Evolutionary conservation across 2,797 vertebrate genomes (phyloP), one percentile per base, ranked within the genome.

Genomic region (Eulemur coronatus): DNA sequence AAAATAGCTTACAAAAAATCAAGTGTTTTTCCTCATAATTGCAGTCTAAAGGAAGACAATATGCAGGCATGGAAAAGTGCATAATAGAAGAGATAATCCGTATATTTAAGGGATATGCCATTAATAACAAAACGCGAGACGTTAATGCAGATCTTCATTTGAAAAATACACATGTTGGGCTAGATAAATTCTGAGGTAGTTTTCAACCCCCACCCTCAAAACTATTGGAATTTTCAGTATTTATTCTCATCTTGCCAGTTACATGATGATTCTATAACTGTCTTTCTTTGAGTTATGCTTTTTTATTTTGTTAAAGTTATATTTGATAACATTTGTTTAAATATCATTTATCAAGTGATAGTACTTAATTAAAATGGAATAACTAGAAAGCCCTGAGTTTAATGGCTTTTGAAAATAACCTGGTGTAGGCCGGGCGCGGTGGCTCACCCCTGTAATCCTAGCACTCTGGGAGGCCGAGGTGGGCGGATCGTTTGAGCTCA

Each of bases 91-190:
- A 87, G 75, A 52, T 75, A 52, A 80, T 84, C 38, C 69, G 15
- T 88, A 30, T 46, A 67, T 90, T 73, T 89, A 78, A 93, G 30
- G 26, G 30, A 4, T 17, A 61, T 43, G 33, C 46, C 24, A 41
- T 93, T 57, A 94, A 35, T 89, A 94, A 95, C 48, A 89, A 95
- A 89, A 80, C 28, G 20, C 76, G n/a, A 70, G 43, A 95, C 59
- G 86, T 89, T 63, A 92, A 75, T 78, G 57, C 81, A 70, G 26
- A 55, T 79, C 65, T 94, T 79, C n/a, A 33, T 59, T 67, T 82
- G 24, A 89, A 81, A 95, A 96, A 38, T 38, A 91, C 57, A 41
- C 10, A 33, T 57, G 20, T 69, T 67, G 69, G 8, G 38, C 46
- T 88, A 63, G 70, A 35, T 48, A 30, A 70, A 12, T 84, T 93